phyloP scores from a whole-genome alignment of 2,888 invertebrate genomes.

The Helicoverpa assulta region DNA sequence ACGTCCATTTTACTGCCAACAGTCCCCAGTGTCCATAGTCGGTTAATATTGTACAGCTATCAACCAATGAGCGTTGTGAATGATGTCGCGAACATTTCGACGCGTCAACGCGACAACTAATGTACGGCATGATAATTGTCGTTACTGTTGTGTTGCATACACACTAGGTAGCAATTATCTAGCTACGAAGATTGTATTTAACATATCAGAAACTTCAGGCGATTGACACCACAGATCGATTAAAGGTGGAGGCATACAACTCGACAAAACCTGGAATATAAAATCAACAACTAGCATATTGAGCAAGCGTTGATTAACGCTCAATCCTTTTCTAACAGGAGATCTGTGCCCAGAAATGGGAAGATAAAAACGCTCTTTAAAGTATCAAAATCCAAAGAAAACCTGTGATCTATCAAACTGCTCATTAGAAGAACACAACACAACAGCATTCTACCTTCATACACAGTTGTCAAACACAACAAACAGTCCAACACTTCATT shows the following conservation, averaged over 20 bases:
- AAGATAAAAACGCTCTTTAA: background rate
- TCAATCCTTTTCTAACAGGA: no score
- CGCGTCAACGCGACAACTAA: constrained; percentile 52
- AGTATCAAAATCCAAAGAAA: background rate
- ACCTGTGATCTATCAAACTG: background rate
- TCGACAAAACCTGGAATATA: no score
- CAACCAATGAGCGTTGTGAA: constrained; percentile 26
- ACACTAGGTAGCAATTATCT: constrained; percentile 10
- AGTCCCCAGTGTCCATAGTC: background rate
- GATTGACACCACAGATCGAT: no score
- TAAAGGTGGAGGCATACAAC: background rate
- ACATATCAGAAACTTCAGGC: no score
- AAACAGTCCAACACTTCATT: constrained; percentile 20
- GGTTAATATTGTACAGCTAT: constrained; percentile 2
- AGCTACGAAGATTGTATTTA: no score
- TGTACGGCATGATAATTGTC: constrained; percentile 50
- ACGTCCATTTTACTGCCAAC: background rate
- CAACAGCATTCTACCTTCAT: background rate
- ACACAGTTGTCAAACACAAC: constrained; percentile 6
- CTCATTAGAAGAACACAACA: background rate
- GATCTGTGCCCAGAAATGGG: no score
- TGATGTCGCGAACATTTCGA: constrained; percentile 36
- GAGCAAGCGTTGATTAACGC: no score
- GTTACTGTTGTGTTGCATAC: constrained; percentile 17
- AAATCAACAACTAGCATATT: no score